Conservation (phyloP, 2,888 invertebrate species). For the Hecatera dysodea region DNA sequence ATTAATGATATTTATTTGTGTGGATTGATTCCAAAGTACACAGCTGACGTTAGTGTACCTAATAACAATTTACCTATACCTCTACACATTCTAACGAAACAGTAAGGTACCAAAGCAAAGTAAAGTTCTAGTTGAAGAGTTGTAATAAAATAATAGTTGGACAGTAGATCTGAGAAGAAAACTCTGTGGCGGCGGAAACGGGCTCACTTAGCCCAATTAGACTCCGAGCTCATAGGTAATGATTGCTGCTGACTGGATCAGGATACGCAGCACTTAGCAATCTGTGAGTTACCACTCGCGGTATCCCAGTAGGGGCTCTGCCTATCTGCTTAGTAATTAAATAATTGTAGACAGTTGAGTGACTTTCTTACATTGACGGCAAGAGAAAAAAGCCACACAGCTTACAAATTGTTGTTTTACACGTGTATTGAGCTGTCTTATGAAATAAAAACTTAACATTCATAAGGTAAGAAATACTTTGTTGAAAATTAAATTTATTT, state of each 20-base stretch:
- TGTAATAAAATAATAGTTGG: conserved; percentile 57
- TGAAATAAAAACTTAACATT: too few species aligned
- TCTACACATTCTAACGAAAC: not conserved
- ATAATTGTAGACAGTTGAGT: not conserved
- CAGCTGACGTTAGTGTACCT: not conserved
- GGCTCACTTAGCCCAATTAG: conserved; percentile 78
- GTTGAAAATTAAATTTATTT: too few species aligned
- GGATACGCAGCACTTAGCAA: conserved; percentile 56
- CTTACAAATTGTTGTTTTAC: too few species aligned
- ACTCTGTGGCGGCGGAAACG: conserved; percentile 71
- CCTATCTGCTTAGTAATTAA: not conserved
- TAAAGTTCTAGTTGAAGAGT: conserved; percentile 32
- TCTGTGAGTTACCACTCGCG: conserved; percentile 49
- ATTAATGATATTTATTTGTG: not conserved
- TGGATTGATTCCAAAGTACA: not conserved
- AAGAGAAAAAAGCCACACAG: too few species aligned
- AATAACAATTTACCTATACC: not conserved
- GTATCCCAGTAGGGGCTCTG: conserved; percentile 30
- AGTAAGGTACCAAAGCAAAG: conserved; percentile 2
- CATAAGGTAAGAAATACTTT: too few species aligned
- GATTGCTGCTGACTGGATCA: conserved; percentile 59
- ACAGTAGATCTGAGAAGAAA: conserved; percentile 60
- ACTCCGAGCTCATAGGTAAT: conserved; percentile 65
- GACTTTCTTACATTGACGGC: not conserved
- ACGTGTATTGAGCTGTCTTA: too few species aligned